Evolutionary conservation across 2,113 vertebrate species (phyloP).

Genomic region (Syrrhaptes paradoxus): DNA sequence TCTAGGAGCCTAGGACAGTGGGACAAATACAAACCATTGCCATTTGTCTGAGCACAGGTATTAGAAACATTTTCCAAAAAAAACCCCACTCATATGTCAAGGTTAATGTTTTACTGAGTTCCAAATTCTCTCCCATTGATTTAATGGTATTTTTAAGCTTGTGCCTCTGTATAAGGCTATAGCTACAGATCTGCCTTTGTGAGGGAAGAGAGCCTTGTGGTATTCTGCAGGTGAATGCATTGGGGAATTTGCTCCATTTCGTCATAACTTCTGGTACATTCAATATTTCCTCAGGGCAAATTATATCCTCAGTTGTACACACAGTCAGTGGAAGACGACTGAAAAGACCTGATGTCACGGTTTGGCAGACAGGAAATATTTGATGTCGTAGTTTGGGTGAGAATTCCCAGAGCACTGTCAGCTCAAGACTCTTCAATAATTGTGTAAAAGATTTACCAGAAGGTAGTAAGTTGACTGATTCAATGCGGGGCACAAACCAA

Average conservation of each 20-base stretch:
- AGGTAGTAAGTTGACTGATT: neutral
- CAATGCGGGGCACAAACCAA: neutral
- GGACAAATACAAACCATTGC: neutral
- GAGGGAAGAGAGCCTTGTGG: neutral
- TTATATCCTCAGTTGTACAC: neutral
- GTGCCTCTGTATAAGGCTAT: neutral
- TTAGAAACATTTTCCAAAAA: neutral
- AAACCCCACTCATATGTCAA: neutral
- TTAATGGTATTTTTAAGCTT: neutral
- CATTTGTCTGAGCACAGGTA: neutral
- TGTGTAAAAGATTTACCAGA: neutral
- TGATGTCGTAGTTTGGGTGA: neutral
- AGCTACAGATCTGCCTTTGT: neutral
- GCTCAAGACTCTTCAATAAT: neutral
- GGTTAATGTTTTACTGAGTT: neutral
- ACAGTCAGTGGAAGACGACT: neutral
- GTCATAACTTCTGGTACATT: neutral
- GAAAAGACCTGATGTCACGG: neutral
- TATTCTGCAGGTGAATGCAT: neutral
- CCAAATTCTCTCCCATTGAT: neutral
- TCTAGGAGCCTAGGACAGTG: slow-evolving; percentile 27
- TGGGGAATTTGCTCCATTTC: neutral
- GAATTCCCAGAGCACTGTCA: neutral
- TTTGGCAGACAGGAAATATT: neutral
- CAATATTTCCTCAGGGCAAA: neutral